Conservation (phyloP, 2,797 vertebrate genomes). For the Psittacula echo region DNA sequence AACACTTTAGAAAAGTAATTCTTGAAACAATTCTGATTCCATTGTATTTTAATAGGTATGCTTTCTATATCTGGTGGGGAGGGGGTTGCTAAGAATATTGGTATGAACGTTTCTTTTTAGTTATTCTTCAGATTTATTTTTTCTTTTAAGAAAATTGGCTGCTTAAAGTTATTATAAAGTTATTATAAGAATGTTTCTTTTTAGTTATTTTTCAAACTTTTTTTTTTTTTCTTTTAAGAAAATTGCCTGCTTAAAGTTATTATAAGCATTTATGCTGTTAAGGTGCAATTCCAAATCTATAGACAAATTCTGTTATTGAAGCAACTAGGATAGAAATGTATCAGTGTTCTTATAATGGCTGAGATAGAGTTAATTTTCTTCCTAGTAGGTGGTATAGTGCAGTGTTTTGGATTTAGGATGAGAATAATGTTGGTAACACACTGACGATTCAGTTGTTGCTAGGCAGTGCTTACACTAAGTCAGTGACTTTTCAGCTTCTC, state of each 20-base stretch:
- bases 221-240: neutral
- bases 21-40: neutral
- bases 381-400: neutral
- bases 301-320: neutral
- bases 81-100: neutral
- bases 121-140: neutral
- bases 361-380: neutral
- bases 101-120: rapidly evolving
- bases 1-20: neutral
- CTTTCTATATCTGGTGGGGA: neutral
- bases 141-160: neutral
- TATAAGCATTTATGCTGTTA: neutral
- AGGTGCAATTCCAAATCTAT: neutral
- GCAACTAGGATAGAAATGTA: neutral
- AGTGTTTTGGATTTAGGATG: neutral
- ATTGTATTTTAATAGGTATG: neutral
- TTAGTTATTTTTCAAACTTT: neutral
- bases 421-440: neutral
- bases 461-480: neutral
- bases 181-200: neutral
- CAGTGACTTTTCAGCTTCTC: neutral
- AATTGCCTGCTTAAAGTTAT: neutral
- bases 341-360: neutral
- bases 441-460: neutral
- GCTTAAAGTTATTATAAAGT: neutral